Percentiles rank a stretch among this genome's conserved stretches.
Evolutionary conservation across 2,113 vertebrate genomes (phyloP).

Genomic region (Dissostichus mawsoni): DNA sequence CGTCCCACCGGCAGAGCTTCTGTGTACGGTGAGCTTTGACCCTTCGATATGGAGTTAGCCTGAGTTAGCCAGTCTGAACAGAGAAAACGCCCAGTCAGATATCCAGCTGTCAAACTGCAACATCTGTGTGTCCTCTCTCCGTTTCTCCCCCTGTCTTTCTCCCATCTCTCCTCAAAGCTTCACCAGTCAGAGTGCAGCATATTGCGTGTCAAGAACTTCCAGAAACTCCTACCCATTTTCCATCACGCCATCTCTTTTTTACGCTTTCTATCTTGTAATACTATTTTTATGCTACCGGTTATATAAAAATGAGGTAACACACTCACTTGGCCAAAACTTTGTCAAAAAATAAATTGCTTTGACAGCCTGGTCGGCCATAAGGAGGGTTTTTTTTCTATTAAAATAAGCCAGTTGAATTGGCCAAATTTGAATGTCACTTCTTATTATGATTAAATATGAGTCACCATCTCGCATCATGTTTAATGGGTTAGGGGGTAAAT

Average conservation of each 20-base stretch:
- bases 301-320: constrained; percentile 48
- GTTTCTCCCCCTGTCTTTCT: not conserved
- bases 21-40: not conserved
- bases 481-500: not conserved
- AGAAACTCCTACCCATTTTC: constrained; percentile 9
- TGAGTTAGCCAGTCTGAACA: not conserved
- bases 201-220: constrained; percentile 4
- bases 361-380: constrained; percentile 32
- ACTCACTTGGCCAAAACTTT: constrained; percentile 35
- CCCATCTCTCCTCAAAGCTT: constrained; percentile 13
- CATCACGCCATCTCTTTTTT: not conserved
- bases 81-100: constrained; percentile 10
- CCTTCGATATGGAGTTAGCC: constrained; percentile 11
- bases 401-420: constrained; percentile 5
- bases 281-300: constrained; percentile 47
- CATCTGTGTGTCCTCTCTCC: not conserved
- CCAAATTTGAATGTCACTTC: constrained; percentile 29
- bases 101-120: constrained; percentile 11
- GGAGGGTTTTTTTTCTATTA: constrained; percentile 24
- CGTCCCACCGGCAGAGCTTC: not conserved
- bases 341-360: constrained; percentile 36
- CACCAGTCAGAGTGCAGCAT: constrained; percentile 9
- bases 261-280: constrained; percentile 29
- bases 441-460: not conserved
- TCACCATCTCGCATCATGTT: constrained; percentile 32